Evolutionary conservation across 2,113 vertebrate genomes (phyloP), one percentile per base, ranked within the genome.

Genomic region (Eidolon helvum): DNA sequence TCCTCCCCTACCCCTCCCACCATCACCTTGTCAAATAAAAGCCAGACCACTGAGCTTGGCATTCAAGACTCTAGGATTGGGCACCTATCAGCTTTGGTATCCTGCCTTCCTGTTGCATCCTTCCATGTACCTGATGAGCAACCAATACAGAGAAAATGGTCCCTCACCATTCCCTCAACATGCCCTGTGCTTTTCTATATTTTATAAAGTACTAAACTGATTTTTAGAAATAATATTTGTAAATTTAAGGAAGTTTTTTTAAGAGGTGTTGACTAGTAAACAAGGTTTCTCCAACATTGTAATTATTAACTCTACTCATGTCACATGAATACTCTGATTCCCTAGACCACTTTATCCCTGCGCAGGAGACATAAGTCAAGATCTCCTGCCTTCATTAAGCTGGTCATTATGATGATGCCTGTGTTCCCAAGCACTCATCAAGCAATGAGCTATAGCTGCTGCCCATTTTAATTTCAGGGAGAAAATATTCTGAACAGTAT

Each of bases 1-100:
- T 24, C 0, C 11, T 12, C 16, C 19, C 8, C 10, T 18, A 4
- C 0, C 8, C 22, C 26, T 6, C 28, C 4, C 10, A 24, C 30
- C 48, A 22, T n/a, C 50, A 5, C 24, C 48, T 84, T 68, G 48
- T 48, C 38, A 50, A 66, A 66, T 53, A 57, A 75, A 75, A 95
- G 57, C 22, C 86, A 65, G 83, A 66, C 35, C 50, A 35, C 61
- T 48, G 48, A 90, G 30, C 30, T 66, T 26, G 16, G 38, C 79
- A 68, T 48, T 59, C 48, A 24, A 89, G 38, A 57, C 24, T 48
- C 59, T 48, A 77, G 50, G 24, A 68, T 10, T 14, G 21, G 40
- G 57, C 48, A 38, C 7, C 78, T 68, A 15, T 26, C 48, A 38
- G 24, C 38, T 5, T 15, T 69, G 84, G 19, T 40, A 40, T 61